A percentile compares a stretch with the other conserved stretches of the same genome.
Evolutionary conservation across 1,140 invertebrate species (phyloP).

Genomic region (Neuroterus valhalla): DNA sequence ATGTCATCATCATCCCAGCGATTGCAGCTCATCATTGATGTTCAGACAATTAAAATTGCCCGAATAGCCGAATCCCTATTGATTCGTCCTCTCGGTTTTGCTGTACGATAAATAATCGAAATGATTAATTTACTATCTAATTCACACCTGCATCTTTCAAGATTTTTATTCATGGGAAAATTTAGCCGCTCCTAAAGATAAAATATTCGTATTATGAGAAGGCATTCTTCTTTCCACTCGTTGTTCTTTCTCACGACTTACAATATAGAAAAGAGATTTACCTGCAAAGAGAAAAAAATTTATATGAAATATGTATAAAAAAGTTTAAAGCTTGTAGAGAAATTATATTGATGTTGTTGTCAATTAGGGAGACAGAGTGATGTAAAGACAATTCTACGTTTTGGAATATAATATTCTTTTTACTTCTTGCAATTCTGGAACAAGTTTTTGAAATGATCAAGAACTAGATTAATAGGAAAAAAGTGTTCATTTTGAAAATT

Average conservation of each 20-base stretch:
- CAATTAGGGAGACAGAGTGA: slow-evolving; percentile 10
- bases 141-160: slow-evolving; percentile 15
- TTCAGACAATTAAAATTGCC: slow-evolving; percentile 22
- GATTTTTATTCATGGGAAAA: not conserved
- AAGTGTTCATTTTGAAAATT: no score
- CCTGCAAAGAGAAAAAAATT: no score
- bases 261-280: no score
- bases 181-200: not conserved
- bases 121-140: slow-evolving; percentile 51
- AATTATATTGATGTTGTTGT: slow-evolving; percentile 16
- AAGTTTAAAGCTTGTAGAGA: slow-evolving; percentile 12
- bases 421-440: not conserved
- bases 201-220: not conserved
- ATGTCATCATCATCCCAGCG: not conserved
- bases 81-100: slow-evolving; percentile 56
- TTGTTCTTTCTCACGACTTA: no score
- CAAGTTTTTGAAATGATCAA: not conserved
- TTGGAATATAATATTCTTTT: not conserved
- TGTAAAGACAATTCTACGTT: not conserved
- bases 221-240: no score
- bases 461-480: slow-evolving; percentile 57
- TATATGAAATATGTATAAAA: not conserved
- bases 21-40: slow-evolving; percentile 3
- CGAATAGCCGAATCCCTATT: slow-evolving; percentile 54
- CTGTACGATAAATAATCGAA: slow-evolving; percentile 43